phyloP scores from a whole-genome alignment of 2,797 vertebrate species.

The Anguilla obscura region DNA sequence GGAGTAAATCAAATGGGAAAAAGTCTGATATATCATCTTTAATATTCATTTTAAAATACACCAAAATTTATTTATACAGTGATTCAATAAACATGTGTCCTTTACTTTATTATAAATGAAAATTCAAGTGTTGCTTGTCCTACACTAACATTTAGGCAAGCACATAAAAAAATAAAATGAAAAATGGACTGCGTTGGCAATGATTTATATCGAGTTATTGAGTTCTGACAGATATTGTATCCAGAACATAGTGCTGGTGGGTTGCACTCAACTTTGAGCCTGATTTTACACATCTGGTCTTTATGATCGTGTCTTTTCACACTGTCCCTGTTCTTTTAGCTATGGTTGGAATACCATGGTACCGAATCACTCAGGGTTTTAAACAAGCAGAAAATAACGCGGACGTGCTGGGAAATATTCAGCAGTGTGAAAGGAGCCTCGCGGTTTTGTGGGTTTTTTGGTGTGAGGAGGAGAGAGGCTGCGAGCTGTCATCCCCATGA shows the following conservation, averaged over 20 bases:
- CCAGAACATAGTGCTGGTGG: not conserved
- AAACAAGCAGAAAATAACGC: not conserved
- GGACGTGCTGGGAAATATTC: not conserved
- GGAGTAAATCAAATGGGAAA: not conserved
- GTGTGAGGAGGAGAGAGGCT: constrained; percentile 65
- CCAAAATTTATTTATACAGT: not conserved
- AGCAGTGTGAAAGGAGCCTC: constrained; percentile 48
- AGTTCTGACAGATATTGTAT: not conserved
- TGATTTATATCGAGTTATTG: not conserved
- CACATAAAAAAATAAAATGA: too few species aligned
- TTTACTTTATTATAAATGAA: not conserved
- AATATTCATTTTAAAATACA: not conserved
- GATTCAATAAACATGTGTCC: not conserved
- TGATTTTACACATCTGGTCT: not conserved
- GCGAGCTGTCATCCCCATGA: constrained; percentile 71
- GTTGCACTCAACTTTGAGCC: not conserved
- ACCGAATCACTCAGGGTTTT: not conserved
- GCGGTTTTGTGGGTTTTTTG: constrained; percentile 62
- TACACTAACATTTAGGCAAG: not conserved
- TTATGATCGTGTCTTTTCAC: not conserved
- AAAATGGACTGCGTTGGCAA: not conserved
- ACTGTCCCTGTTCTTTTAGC: not conserved
- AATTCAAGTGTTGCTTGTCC: not conserved
- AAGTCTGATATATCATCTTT: not conserved
- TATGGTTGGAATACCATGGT: not conserved